Percentiles rank a stretch among this genome's conserved stretches.
Conservation (phyloP, 2,797 vertebrate species). For the Picus viridis region DNA sequence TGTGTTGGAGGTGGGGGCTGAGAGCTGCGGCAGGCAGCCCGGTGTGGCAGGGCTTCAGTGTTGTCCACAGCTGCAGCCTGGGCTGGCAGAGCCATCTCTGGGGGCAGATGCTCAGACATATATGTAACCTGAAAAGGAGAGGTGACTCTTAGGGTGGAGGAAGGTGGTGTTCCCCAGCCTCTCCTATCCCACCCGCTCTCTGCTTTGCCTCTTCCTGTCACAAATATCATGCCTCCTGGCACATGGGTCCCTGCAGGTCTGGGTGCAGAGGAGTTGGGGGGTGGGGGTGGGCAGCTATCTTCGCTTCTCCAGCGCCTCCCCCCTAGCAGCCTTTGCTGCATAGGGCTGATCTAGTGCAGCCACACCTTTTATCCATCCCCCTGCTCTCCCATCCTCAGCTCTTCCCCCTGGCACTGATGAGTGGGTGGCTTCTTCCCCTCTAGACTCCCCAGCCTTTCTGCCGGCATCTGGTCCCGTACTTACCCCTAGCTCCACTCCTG, state of each 20-base stretch:
- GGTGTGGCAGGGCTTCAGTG: background rate
- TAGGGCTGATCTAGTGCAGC: background rate
- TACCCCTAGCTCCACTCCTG: background rate
- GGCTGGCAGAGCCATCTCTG: background rate
- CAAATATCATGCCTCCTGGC: background rate
- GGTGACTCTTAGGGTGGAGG: background rate
- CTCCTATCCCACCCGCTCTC: background rate
- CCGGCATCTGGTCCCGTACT: background rate
- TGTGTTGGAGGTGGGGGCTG: background rate
- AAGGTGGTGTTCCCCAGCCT: background rate
- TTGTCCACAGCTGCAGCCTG: background rate
- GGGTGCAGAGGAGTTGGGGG: background rate
- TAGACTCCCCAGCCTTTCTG: background rate
- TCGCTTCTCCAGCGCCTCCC: background rate
- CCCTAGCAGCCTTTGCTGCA: background rate
- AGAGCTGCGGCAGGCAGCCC: background rate
- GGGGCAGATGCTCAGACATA: background rate
- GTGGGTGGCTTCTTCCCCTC: background rate
- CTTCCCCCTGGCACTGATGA: rapidly evolving
- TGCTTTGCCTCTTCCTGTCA: background rate
- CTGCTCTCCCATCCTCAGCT: background rate
- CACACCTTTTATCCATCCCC: rapidly evolving
- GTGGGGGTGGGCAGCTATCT: background rate
- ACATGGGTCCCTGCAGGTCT: rapidly evolving
- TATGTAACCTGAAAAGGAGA: background rate